Base-by-base conservation (phyloP, 2,888 invertebrate genomes). In the Volucella bombylans region DNA sequence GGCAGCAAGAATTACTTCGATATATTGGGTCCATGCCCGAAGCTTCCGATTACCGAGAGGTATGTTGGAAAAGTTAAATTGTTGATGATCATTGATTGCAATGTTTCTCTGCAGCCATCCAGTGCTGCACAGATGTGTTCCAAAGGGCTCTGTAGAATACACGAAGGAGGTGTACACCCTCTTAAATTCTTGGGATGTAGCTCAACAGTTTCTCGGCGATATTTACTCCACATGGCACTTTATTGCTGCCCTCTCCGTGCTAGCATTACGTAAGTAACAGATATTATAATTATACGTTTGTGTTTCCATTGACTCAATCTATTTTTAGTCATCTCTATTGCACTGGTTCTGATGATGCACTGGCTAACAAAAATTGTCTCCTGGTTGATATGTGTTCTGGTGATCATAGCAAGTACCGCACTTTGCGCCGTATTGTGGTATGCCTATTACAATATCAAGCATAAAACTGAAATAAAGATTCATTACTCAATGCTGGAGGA, bases 141-240 rank as follows among this genome's bases (percentile, higher is more conserved):
- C 98, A 6, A 93, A 94, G 54, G 93, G 95, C 9, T 93, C 94
- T 87, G 95, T 95, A 71, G 92, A 95, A 10, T 93, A 95, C 0
- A 92, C 93, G 49, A 93, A 93, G 62, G 95, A 96, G 90, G 94
- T 97, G 87, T 97, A 97, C 91, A 95, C 94, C 6, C 93, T 96
- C 88, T 93, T 98, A 55, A 97, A 98, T 90, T 96, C 95, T 88
- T 97, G 97, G 95, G 97, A 97, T 90, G 94, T 96, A 43, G 94
- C 97, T 88, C 97, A 97, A 91, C 97, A 97, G 92, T 95, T 97
- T 90, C 92, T 98, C 45, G 95, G 96, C 64, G 98, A 98, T 92
- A 93, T 98, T 8, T 97, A 97, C 90, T 95, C 95, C 81, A 96
- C 97, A 49, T 97, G 97, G 97, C 95, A 94, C 89, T 95, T 96